These are phyloP conservation scores for Patiria pectinifera DNA, from an alignment of 53 echinoderm and acorn worm species.

Conservation along the genomic window DNA sequence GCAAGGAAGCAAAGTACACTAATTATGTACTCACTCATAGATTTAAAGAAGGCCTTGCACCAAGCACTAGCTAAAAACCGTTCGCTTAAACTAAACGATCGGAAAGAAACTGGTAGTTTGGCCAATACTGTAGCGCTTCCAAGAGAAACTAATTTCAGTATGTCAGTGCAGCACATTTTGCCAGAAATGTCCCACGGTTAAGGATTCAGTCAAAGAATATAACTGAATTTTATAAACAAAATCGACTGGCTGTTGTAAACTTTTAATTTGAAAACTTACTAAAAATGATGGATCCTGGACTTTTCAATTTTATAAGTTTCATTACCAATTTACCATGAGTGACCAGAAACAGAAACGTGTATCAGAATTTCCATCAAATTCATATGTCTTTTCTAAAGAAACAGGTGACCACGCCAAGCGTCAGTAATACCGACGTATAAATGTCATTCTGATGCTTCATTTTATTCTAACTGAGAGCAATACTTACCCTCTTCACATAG, in stretches of 20 bases:
- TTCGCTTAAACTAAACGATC: not conserved
- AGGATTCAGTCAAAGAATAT: slow-evolving; percentile 4
- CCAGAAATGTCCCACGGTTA: not conserved
- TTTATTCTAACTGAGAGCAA: slow-evolving; percentile 17
- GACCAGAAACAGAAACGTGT: slow-evolving; percentile 19
- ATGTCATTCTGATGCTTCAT: slow-evolving; percentile 31
- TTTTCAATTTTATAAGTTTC: slow-evolving; percentile 9
- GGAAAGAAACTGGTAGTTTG: not conserved
- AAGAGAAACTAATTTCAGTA: not conserved
- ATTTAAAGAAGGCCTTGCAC: slow-evolving; percentile 20
- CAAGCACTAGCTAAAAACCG: slow-evolving; percentile 11
- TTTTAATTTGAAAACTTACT: slow-evolving; percentile 9
- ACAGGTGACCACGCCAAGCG: slow-evolving; percentile 17
- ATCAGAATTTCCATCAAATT: slow-evolving; percentile 8
- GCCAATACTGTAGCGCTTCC: not conserved
- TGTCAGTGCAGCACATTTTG: slow-evolving; percentile 13
- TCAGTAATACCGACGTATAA: slow-evolving; percentile 8
- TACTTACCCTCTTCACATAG: slow-evolving; percentile 43
- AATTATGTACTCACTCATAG: not conserved
- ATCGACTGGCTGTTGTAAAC: slow-evolving; percentile 21
- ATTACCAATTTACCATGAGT: slow-evolving; percentile 21
- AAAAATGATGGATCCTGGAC: slow-evolving; percentile 20
- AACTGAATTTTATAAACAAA: slow-evolving; percentile 24
- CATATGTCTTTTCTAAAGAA: not conserved
- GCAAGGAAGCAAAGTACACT: slow-evolving; percentile 39